phyloP scores from a whole-genome alignment of 2,797 vertebrate species.

The Nannoperca obscura region DNA sequence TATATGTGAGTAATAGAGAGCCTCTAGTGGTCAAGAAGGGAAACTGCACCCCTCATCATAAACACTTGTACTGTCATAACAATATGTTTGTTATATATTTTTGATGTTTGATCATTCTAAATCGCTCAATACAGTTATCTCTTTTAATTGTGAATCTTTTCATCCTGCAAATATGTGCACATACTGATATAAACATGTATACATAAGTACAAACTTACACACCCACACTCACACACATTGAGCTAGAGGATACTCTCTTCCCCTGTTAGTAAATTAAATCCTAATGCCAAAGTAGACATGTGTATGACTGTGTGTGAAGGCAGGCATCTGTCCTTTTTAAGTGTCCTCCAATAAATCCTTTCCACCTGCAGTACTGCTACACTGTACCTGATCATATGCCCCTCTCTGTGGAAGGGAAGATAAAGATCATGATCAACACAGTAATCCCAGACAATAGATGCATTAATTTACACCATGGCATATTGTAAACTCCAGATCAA shows the following conservation, averaged over 20 bases:
- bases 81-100: not conserved
- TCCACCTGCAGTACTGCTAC: conserved; percentile 18
- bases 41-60: conserved; percentile 22
- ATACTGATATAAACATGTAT: not conserved
- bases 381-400: conserved; percentile 13
- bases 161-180: not conserved
- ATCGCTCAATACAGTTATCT: not conserved
- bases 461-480: not conserved
- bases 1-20: conserved; percentile 69
- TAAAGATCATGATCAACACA: conserved; percentile 5
- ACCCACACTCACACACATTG: not conserved
- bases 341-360: not conserved
- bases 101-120: not conserved
- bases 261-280: not conserved
- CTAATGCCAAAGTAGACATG: not conserved
- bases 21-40: conserved; percentile 69
- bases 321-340: not conserved
- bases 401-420: not conserved
- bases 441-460: not conserved
- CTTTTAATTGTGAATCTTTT: not conserved
- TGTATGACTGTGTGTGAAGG: not conserved
- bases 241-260: not conserved
- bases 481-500: not conserved
- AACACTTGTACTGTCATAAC: not conserved
- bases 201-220: not conserved